A percentile compares a stretch with the other conserved stretches of the same genome.
These are phyloP conservation scores for Agrochola macilenta DNA, from an alignment of 2,888 invertebrate species.

Conservation along the genomic window DNA sequence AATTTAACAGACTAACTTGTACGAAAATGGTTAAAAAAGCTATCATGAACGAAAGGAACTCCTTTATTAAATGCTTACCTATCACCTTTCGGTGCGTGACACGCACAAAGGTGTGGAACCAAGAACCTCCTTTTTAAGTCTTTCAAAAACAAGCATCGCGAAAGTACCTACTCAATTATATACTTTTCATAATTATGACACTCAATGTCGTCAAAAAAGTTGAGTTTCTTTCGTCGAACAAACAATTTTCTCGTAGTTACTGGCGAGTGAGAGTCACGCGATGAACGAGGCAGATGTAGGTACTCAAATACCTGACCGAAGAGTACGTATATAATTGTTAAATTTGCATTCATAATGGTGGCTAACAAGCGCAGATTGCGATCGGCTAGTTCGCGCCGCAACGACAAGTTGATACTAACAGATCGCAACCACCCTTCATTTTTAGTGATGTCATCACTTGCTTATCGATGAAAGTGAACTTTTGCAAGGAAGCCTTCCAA, in stretches of 20 bases:
- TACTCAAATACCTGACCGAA: conserved; percentile 66
- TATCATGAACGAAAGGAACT: conserved; percentile 26
- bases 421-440: conserved; percentile 71
- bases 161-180: conserved; percentile 31
- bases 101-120: conserved; percentile 25
- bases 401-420: conserved; percentile 82
- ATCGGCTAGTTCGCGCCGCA: conserved; percentile 85
- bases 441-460: conserved; percentile 66
- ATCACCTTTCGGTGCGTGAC: conserved; percentile 26
- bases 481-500: not conserved
- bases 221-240: conserved; percentile 70
- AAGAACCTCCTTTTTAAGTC: conserved; percentile 26
- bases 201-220: conserved; percentile 69
- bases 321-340: conserved; percentile 81
- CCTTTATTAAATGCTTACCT: conserved; percentile 28
- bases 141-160: conserved; percentile 25
- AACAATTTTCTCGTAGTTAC: conserved; percentile 71
- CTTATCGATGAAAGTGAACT: conserved; percentile 58
- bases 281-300: conserved; percentile 71
- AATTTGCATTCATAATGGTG: conserved; percentile 87
- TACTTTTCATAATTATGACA: conserved; percentile 63
- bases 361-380: conserved; percentile 85
- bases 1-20: conserved; percentile 9
- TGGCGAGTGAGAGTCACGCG: conserved; percentile 76
- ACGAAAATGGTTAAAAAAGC: not conserved